Conservation (phyloP, 1,140 invertebrate genomes). For the Melipona quadrifasciata region DNA sequence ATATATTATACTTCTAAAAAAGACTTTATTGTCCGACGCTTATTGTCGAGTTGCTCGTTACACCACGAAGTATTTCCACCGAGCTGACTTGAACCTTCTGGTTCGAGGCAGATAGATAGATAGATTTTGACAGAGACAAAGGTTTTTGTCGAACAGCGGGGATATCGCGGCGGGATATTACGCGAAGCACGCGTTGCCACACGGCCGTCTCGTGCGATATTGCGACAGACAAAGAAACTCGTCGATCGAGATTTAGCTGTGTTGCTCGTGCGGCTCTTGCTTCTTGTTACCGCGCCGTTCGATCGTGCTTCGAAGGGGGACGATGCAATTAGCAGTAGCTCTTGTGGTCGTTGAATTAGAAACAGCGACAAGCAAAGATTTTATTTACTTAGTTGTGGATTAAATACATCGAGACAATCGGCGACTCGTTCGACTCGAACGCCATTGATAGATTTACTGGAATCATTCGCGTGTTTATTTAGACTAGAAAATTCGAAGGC, state of each 20-base stretch:
- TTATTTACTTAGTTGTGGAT: neutral
- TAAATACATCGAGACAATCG: neutral
- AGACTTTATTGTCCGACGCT: too few relatives aligned
- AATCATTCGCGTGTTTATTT: too few relatives aligned
- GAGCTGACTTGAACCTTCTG: constrained; percentile 29
- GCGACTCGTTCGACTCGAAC: too few relatives aligned
- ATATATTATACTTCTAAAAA: too few relatives aligned
- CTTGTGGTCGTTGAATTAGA: neutral
- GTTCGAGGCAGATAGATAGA: constrained; percentile 9
- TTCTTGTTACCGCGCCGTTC: constrained; percentile 19
- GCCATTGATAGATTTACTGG: too few relatives aligned
- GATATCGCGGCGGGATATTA: constrained; percentile 55
- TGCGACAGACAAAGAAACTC: constrained; percentile 61
- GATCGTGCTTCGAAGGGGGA: neutral
- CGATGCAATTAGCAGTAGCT: neutral
- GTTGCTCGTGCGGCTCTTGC: constrained; percentile 30
- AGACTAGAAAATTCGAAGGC: too few relatives aligned
- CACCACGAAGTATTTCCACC: neutral
- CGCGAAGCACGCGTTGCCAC: constrained; percentile 46
- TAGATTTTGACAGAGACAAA: constrained; percentile 63
- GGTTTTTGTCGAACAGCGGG: constrained; percentile 41
- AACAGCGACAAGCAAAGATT: neutral
- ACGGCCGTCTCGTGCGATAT: constrained; percentile 53
- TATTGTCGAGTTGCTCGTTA: neutral
- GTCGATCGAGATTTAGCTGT: constrained; percentile 56